Conservation (phyloP, 1,140 invertebrate genomes). For the Dufourea novaeangliae region DNA sequence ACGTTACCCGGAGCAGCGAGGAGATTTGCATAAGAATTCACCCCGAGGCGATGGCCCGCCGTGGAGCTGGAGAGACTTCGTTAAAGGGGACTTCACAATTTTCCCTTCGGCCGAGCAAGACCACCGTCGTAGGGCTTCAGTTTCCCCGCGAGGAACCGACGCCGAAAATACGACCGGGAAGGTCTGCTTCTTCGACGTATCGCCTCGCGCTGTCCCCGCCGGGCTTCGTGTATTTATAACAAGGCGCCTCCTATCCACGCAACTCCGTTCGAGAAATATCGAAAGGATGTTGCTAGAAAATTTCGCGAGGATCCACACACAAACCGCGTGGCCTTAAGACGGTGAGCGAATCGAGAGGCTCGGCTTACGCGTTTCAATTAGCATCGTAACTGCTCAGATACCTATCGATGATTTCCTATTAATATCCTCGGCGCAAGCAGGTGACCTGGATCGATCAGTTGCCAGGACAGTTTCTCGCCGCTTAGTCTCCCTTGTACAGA, state of each 20-base stretch:
- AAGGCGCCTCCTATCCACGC: not conserved
- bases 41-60: constrained; percentile 37
- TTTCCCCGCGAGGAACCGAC: not conserved
- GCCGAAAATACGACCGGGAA: not conserved
- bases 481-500: constrained; percentile 1
- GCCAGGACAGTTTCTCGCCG: constrained; percentile 42
- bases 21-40: constrained; percentile 61
- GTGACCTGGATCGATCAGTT: constrained; percentile 58
- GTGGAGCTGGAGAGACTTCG: constrained; percentile 38
- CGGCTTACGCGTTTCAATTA: constrained; percentile 57
- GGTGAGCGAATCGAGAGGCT: constrained; percentile 24
- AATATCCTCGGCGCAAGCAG: constrained; percentile 58
- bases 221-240: constrained; percentile 17
- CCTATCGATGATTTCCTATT: constrained; percentile 64
- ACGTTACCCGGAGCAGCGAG: constrained; percentile 39
- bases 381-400: constrained; percentile 53
- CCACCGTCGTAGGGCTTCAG: constrained; percentile 21
- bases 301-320: not conserved
- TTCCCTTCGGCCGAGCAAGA: constrained; percentile 24
- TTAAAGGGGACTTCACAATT: constrained; percentile 51
- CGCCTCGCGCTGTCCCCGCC: not conserved
- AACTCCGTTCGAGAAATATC: not conserved
- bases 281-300: not conserved
- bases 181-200: not conserved
- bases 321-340: constrained; percentile 2